phyloP scores from a whole-genome alignment of 53 echinoderm and acorn worm species.

The Mesocentrotus franciscanus region DNA sequence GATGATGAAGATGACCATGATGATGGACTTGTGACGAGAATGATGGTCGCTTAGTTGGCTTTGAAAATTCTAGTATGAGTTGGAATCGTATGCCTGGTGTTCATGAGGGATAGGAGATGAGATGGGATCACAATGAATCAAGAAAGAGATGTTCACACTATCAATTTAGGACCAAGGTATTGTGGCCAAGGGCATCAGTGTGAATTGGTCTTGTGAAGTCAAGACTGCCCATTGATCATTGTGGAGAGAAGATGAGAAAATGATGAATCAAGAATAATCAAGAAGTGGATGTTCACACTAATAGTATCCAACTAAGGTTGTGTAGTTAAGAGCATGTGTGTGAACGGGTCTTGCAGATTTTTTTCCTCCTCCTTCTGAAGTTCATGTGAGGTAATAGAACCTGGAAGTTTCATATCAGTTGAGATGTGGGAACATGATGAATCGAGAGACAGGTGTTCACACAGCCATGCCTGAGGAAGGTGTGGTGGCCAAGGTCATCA shows the following conservation, averaged over 20 bases:
- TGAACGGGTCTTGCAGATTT: no score
- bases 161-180: background rate
- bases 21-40: background rate
- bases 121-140: background rate
- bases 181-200: background rate
- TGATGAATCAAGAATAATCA: no score
- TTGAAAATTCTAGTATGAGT: background rate
- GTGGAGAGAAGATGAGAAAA: no score
- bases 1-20: background rate
- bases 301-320: no score
- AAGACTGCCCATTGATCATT: no score
- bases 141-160: background rate
- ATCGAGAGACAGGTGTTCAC: background rate
- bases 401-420: background rate
- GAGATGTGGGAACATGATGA: background rate
- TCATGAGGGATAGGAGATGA: no score
- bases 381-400: background rate
- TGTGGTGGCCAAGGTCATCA: background rate
- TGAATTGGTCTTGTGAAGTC: background rate
- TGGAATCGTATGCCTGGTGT: no score
- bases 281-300: no score
- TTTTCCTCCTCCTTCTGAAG: background rate
- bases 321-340: no score
- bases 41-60: background rate
- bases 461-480: background rate